These are phyloP conservation scores for Steatocranus sp. DNA, from an alignment of 2,797 vertebrate genomes.

Conservation along the genomic window DNA sequence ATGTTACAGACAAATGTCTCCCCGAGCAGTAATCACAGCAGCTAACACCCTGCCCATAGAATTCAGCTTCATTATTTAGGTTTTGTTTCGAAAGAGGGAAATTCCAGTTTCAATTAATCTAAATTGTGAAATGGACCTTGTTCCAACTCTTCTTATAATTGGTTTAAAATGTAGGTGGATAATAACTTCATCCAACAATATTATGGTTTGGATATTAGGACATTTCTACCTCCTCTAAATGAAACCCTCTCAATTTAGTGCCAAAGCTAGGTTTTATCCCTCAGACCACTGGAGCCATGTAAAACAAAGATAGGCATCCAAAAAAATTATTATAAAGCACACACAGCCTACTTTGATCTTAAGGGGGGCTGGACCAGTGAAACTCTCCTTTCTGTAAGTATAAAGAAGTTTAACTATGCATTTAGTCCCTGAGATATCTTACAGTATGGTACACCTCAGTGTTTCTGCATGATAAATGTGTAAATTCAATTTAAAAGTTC, in stretches of 20 bases:
- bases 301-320: neutral
- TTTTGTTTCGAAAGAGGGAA: neutral
- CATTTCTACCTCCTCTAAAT: rapidly evolving
- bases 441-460: neutral
- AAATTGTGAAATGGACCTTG: neutral
- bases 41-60: neutral
- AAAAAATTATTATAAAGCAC: neutral
- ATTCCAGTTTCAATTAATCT: neutral
- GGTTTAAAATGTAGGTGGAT: neutral
- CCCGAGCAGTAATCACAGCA: neutral
- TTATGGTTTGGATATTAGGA: neutral
- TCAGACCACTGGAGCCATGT: neutral
- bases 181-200: neutral
- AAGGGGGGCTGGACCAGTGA: neutral
- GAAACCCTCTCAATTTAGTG: neutral
- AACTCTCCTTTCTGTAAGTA: neutral
- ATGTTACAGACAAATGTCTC: neutral
- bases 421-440: neutral
- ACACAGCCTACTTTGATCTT: neutral
- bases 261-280: neutral
- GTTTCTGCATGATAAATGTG: neutral
- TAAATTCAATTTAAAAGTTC: neutral
- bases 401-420: neutral
- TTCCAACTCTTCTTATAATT: neutral
- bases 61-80: neutral